Evolutionary conservation across 2,888 invertebrate genomes (phyloP), one percentile per base, ranked within the genome.

Genomic region (Tuberolachnus salignus): DNA sequence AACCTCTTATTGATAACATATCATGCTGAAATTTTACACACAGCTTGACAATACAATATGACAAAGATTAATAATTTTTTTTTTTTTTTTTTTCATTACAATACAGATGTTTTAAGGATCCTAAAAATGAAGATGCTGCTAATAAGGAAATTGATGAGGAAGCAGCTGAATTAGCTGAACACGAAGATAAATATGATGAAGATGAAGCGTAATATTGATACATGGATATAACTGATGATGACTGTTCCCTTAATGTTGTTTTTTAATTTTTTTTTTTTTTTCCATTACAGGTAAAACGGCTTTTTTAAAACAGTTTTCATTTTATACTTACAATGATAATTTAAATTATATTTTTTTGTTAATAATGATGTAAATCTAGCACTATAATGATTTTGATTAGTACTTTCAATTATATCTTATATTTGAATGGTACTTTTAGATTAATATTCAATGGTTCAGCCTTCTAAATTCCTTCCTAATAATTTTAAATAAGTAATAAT

Each of bases 61-160:
- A n/a, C n/a, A n/a, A n/a, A n/a, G n/a, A n/a, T n/a, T n/a, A 19
- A 19, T 13, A n/a, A 0, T 19, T 19, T 49, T 21, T 44, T 21
- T 6, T 9, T 10, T 44, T 14, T 49, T 26, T 51, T 4, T 34
- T 21, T 11, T 11, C 16, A 23, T 74, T n/a, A 23, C 0, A 51
- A 73, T 21, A n/a, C n/a, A n/a, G 11, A 16, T 66, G n/a, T 55
- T 64, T 14, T 59, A 78, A 69, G 42, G 78, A 72, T n/a, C 72
- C 72, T 42, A 70, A 74, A 74, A 46, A 66, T 46, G 80, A 80
- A 74, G 80, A 72, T 21, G 80, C 72, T 19, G 69, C 80, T 11
- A 63, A 72, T 13, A 63, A 63, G 21, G 73, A 80, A 73, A 34
- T 66, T n/a, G 80, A 80, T 66, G 81, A 81, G 3, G 81, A 81